These are phyloP conservation scores for Trichomycterus rosablanca DNA, from an alignment of 2,113 vertebrate genomes.

Conservation along the genomic window DNA sequence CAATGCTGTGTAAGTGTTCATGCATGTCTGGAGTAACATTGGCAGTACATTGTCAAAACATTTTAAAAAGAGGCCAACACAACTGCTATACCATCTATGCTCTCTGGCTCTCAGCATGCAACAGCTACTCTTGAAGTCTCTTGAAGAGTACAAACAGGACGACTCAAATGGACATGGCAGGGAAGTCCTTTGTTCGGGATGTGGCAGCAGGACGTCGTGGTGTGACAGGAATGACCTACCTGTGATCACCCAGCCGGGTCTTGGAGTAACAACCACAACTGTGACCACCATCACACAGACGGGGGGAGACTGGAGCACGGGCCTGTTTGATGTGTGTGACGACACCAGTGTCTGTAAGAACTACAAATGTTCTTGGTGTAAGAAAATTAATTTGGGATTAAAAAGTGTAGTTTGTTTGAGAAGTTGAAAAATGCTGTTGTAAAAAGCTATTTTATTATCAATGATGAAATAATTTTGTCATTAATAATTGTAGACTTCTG, in stretches of 20 bases:
- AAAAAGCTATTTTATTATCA: no score
- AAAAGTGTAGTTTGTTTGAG: no score
- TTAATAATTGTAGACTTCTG: no score
- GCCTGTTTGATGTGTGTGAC: slow-evolving; percentile 67
- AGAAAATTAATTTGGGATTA: no score
- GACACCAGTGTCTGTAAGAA: slow-evolving; percentile 66
- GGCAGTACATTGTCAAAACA: no score
- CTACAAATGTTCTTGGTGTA: no score
- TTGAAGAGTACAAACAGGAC: background rate
- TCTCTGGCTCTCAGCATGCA: slow-evolving; percentile 1
- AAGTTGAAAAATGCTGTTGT: no score
- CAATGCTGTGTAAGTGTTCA: no score
- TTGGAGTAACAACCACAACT: slow-evolving; percentile 60
- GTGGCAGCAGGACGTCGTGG: slow-evolving; percentile 27
- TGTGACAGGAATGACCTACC: slow-evolving; percentile 30
- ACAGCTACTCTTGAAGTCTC: slow-evolving; percentile 6
- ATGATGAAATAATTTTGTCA: no score
- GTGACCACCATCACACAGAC: slow-evolving; percentile 69
- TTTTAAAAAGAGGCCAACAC: no score
- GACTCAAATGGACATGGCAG: slow-evolving; percentile 11
- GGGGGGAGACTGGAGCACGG: slow-evolving; percentile 69
- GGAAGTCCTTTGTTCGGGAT: slow-evolving; percentile 21
- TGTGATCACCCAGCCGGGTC: slow-evolving; percentile 65
- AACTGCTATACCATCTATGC: no score
- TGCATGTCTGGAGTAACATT: no score